These are phyloP conservation scores for Tenualosa thibaudeaui DNA, from an alignment of 2,797 vertebrate species.

Conservation along the genomic window DNA sequence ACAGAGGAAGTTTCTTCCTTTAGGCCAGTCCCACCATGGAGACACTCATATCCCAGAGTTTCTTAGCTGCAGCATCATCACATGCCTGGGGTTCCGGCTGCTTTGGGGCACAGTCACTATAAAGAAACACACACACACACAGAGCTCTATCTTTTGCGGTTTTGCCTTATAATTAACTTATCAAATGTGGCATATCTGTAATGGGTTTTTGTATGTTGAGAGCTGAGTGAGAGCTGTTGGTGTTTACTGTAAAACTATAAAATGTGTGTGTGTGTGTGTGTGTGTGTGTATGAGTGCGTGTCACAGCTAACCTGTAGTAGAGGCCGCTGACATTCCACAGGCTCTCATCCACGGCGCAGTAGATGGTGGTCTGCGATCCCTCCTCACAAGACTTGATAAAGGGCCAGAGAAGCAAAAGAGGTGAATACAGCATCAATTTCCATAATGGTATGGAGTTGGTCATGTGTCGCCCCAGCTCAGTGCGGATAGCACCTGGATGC, in stretches of 20 bases:
- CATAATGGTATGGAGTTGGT: constrained; percentile 55
- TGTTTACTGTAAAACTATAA: too few species aligned
- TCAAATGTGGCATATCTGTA: too few species aligned
- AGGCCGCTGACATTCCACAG: constrained; percentile 64
- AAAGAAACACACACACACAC: neutral
- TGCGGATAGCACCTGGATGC: constrained; percentile 73
- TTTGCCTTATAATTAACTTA: too few species aligned
- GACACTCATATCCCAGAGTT: constrained; percentile 74
- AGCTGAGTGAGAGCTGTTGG: too few species aligned
- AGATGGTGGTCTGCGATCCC: constrained; percentile 77
- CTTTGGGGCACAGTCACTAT: constrained; percentile 71
- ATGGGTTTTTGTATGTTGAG: too few species aligned
- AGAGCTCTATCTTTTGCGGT: neutral
- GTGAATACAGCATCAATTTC: constrained; percentile 50
- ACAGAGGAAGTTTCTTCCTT: constrained; percentile 27
- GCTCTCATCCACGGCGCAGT: constrained; percentile 76
- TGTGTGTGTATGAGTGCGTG: too few species aligned
- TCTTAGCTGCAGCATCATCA: constrained; percentile 66
- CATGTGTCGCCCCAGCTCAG: constrained; percentile 67
- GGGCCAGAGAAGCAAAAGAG: constrained; percentile 42
- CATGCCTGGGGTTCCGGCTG: constrained; percentile 62
- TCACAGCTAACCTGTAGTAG: constrained; percentile 59
- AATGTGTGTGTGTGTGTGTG: too few species aligned
- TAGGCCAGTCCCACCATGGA: constrained; percentile 71
- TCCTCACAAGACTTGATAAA: constrained; percentile 64